Conservation (phyloP, 1,140 invertebrate genomes). For the Cyclargus thomasi region DNA sequence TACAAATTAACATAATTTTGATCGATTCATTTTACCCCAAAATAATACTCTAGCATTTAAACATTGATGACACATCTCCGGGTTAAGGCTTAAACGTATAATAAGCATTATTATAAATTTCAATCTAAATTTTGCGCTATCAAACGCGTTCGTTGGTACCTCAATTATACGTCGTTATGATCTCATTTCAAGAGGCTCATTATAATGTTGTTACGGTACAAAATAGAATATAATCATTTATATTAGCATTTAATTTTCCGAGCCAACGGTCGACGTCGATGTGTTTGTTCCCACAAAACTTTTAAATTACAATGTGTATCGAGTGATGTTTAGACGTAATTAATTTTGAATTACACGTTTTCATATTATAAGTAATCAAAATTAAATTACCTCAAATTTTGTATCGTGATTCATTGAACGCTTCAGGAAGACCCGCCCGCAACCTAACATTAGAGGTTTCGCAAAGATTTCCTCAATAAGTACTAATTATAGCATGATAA, state of each 20-base stretch:
- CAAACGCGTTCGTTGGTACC: conserved; percentile 13
- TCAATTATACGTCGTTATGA: conserved; percentile 23
- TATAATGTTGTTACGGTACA: conserved; percentile 64
- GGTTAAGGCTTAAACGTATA: conserved; percentile 5
- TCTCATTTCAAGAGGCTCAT: conserved; percentile 48
- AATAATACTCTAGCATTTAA: not conserved
- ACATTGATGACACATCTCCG: conserved; percentile 9
- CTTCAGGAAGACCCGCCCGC: not conserved
- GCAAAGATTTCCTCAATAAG: too few relatives aligned
- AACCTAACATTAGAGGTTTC: too few relatives aligned
- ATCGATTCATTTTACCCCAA: conserved; percentile 1
- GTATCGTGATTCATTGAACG: not conserved
- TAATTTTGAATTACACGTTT: conserved; percentile 23
- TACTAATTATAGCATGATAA: too few relatives aligned
- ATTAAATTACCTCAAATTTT: not conserved
- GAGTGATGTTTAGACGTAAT: conserved; percentile 33
- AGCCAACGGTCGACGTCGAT: conserved; percentile 56
- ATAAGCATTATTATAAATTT: conserved; percentile 12
- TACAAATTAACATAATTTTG: not conserved
- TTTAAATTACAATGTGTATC: conserved; percentile 32
- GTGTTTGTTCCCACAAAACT: conserved; percentile 50
- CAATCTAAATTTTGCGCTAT: conserved; percentile 14
- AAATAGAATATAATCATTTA: conserved; percentile 59
- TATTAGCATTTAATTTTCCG: conserved; percentile 71
- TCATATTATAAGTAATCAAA: conserved; percentile 8